phyloP scores from a whole-genome alignment of 2,113 vertebrate genomes.

The Oreochromis aureus region DNA sequence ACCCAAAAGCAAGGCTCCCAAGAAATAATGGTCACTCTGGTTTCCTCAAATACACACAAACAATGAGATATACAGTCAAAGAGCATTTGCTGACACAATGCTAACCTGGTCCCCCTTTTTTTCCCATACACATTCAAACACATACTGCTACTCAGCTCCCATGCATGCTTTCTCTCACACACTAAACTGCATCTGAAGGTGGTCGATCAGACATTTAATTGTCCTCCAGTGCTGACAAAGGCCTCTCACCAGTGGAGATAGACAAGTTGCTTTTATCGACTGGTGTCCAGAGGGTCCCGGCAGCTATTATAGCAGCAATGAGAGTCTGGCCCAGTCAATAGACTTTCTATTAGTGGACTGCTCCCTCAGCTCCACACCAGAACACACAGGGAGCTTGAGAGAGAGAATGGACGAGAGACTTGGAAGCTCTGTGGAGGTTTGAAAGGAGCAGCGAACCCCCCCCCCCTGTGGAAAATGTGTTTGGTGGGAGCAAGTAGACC shows the following conservation, averaged over 20 bases:
- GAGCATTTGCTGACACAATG: slow-evolving; percentile 13
- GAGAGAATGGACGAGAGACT: not conserved
- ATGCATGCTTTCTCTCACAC: not conserved
- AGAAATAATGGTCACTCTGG: slow-evolving; percentile 17
- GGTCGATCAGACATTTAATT: slow-evolving; percentile 71
- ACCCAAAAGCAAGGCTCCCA: not conserved
- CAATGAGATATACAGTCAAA: not conserved
- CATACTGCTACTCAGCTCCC: not conserved
- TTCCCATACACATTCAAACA: not conserved
- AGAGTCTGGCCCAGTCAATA: slow-evolving; percentile 65
- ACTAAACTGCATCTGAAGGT: slow-evolving; percentile 39
- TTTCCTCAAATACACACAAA: not conserved
- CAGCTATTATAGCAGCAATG: slow-evolving; percentile 65
- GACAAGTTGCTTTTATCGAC: slow-evolving; percentile 64
- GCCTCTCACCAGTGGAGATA: slow-evolving; percentile 45
- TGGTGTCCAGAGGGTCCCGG: slow-evolving; percentile 42
- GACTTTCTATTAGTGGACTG: slow-evolving; percentile 65
- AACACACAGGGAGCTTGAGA: slow-evolving; percentile 11
- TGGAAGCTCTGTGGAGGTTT: slow-evolving; percentile 48
- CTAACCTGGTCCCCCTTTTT: slow-evolving; percentile 6
- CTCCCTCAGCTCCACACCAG: slow-evolving; percentile 42
- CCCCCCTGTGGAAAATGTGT: slow-evolving; percentile 20
- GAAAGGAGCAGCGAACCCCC: slow-evolving; percentile 27
- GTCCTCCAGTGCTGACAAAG: slow-evolving; percentile 62
- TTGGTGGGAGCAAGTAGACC: not conserved